phyloP scores from a whole-genome alignment of 1,140 invertebrate species.

The Apocrypta bakeri region DNA sequence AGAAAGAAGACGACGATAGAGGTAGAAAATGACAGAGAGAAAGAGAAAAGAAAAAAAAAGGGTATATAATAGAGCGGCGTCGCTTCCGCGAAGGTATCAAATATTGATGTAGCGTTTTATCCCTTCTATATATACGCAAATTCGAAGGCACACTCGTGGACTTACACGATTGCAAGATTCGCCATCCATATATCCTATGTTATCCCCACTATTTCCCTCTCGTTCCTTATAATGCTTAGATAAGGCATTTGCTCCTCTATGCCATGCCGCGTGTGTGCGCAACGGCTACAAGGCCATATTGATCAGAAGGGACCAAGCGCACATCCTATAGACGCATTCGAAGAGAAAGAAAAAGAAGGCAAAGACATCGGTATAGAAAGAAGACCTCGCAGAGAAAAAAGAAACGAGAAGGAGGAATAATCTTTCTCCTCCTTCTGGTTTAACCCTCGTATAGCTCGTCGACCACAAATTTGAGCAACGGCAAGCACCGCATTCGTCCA shows the following conservation, averaged over 20 bases:
- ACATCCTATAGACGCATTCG: neutral
- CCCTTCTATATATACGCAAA: slow-evolving; percentile 19
- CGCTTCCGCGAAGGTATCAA: slow-evolving; percentile 44
- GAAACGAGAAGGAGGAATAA: neutral
- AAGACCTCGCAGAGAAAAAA: slow-evolving; percentile 18
- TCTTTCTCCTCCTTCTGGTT: slow-evolving; percentile 3
- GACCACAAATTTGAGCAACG: slow-evolving; percentile 43
- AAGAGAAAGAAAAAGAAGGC: slow-evolving; percentile 19
- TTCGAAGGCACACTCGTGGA: slow-evolving; percentile 8
- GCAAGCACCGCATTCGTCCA: neutral
- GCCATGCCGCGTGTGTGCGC: neutral
- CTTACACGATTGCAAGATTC: neutral
- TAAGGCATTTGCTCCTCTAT: neutral
- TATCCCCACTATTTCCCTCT: neutral
- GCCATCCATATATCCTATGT: neutral
- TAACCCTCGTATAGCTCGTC: neutral
- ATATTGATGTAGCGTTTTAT: slow-evolving; percentile 44
- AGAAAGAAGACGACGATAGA: neutral
- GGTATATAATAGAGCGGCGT: neutral
- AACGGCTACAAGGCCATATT: slow-evolving; percentile 24
- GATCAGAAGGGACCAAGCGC: slow-evolving; percentile 24
- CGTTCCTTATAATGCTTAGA: slow-evolving; percentile 4
- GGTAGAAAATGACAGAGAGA: neutral
- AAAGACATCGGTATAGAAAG: slow-evolving; percentile 4
- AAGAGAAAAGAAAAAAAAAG: neutral